Percentiles rank a stretch among this genome's conserved stretches.
These are phyloP conservation scores for Xiphophorus maculatus DNA, from an alignment of 2,113 vertebrate genomes.

Conservation along the genomic window DNA sequence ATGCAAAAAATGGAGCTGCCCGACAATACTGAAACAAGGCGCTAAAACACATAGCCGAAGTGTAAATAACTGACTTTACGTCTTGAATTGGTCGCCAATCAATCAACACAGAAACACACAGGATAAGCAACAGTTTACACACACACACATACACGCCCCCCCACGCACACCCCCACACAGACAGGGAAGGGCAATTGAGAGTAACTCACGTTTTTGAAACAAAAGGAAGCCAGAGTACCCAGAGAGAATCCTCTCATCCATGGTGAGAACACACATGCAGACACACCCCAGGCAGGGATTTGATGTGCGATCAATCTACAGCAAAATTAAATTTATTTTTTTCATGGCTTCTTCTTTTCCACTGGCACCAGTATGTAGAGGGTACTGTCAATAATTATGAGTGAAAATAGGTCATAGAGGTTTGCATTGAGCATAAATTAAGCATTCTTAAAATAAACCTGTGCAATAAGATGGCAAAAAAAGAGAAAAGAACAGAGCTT, in stretches of 20 bases:
- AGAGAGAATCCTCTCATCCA: not conserved
- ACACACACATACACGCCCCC: too few relatives aligned
- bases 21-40: not conserved
- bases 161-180: too few relatives aligned
- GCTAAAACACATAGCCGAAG: not conserved
- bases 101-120: too few relatives aligned
- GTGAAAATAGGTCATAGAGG: not conserved
- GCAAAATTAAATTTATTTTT: too few relatives aligned
- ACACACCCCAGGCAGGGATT: not conserved
- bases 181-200: too few relatives aligned
- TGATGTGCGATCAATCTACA: too few relatives aligned
- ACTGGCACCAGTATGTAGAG: too few relatives aligned
- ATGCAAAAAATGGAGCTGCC: not conserved
- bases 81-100: too few relatives aligned
- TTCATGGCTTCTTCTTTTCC: too few relatives aligned
- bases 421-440: constrained; percentile 1
- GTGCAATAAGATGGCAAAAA: constrained; percentile 1
- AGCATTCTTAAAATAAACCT: not conserved
- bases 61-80: not conserved
- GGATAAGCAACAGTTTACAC: too few relatives aligned
- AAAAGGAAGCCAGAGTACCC: not conserved
- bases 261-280: not conserved
- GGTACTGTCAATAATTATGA: too few relatives aligned
- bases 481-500: not conserved
- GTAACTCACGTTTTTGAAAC: too few relatives aligned